phyloP scores from a whole-genome alignment of 2,113 vertebrate species.

The Odobenus rosmarus region DNA sequence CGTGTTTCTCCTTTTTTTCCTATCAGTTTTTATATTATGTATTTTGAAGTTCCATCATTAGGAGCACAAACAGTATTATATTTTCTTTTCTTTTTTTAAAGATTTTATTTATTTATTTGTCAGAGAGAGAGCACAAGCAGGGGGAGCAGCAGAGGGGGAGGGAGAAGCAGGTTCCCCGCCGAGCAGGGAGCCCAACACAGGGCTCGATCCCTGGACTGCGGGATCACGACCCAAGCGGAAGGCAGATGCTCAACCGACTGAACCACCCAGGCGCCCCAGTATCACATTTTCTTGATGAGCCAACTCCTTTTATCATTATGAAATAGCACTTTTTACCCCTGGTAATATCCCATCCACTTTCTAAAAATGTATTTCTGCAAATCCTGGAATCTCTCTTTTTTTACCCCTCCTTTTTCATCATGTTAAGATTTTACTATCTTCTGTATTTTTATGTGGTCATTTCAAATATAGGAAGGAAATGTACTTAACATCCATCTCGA shows the following conservation, averaged over 20 bases:
- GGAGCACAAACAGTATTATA: background rate
- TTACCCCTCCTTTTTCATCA: background rate
- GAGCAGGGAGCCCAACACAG: no score
- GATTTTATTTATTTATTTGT: no score
- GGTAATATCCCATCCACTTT: background rate
- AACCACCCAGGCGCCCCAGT: background rate
- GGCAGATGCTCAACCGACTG: no score
- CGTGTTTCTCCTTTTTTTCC: background rate
- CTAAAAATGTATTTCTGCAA: slow-evolving; percentile 3
- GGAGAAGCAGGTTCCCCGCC: no score
- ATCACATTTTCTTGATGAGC: background rate
- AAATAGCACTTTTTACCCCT: background rate
- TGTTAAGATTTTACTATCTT: background rate
- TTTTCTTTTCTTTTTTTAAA: background rate
- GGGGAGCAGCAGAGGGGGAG: no score
- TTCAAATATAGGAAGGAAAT: background rate
- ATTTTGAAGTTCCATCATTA: background rate
- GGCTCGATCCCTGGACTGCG: no score
- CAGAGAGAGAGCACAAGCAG: no score
- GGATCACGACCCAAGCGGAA: no score
- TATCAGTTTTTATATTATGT: background rate
- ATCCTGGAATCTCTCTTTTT: background rate
- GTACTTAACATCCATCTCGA: background rate
- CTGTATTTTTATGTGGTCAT: background rate
- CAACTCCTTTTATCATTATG: background rate